These are phyloP conservation scores for Rhyacichthys aspro DNA, from an alignment of 2,797 vertebrate species.

Conservation along the genomic window DNA sequence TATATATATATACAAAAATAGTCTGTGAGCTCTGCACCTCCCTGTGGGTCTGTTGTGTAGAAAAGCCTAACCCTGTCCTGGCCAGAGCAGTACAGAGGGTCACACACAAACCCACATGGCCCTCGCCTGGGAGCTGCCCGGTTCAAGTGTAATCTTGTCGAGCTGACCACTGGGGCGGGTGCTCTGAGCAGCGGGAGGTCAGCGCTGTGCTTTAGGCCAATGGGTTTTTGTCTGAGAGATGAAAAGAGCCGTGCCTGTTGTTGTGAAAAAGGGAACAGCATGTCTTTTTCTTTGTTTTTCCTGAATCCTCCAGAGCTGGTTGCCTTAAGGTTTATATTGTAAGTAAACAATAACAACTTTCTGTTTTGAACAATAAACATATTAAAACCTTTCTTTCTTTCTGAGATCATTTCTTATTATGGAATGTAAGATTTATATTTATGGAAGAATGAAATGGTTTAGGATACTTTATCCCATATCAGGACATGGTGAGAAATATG, in stretches of 20 bases:
- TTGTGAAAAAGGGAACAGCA: conserved; percentile 3
- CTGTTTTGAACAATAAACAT: too few relatives aligned
- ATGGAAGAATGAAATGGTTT: too few relatives aligned
- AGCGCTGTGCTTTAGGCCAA: conserved; percentile 20
- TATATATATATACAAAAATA: too few relatives aligned
- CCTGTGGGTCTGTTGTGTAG: not conserved
- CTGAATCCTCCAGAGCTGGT: conserved; percentile 10
- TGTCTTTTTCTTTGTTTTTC: conserved; percentile 26
- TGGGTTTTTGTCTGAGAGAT: conserved; percentile 25
- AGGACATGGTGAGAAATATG: too few relatives aligned
- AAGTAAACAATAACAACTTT: too few relatives aligned
- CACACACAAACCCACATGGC: conserved; percentile 21
- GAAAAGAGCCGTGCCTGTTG: not conserved
- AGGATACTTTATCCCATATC: too few relatives aligned
- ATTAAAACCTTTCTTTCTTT: too few relatives aligned
- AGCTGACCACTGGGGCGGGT: conserved; percentile 30
- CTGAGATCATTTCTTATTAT: too few relatives aligned
- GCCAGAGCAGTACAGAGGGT: conserved; percentile 14
- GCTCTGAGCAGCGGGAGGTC: conserved; percentile 14
- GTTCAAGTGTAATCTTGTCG: conserved; percentile 53
- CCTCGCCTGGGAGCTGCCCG: conserved; percentile 34
- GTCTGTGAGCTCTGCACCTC: too few relatives aligned
- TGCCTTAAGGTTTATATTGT: conserved; percentile 1
- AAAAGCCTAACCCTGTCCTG: conserved; percentile 5
- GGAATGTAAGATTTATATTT: too few relatives aligned